Conservation (phyloP, 2,113 vertebrate genomes). For the Sinocyclocheilus anophthalmus region DNA sequence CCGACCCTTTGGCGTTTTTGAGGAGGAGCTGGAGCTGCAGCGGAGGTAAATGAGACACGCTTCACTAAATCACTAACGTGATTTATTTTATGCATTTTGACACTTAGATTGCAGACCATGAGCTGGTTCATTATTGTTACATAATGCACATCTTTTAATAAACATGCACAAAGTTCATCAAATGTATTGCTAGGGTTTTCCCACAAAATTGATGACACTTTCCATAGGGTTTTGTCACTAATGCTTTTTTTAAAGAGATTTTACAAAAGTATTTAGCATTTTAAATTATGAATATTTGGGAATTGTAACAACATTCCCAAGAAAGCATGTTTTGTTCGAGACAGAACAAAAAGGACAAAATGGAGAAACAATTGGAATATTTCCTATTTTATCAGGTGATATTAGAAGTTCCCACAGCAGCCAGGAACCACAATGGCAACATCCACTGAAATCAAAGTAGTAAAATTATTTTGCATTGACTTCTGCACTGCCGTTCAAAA, state of each 20-base stretch:
- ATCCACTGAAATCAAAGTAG: no score
- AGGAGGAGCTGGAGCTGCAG: conserved; percentile 86
- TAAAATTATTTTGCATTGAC: no score
- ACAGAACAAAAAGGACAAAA: neutral
- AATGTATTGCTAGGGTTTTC: neutral
- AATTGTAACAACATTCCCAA: neutral
- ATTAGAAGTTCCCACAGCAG: neutral
- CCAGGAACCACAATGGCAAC: neutral
- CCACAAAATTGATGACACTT: no score
- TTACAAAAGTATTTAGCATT: neutral
- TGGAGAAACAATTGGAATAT: neutral
- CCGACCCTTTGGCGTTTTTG: conserved; percentile 85
- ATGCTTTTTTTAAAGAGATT: neutral
- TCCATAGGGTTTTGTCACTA: no score
- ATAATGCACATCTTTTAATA: neutral
- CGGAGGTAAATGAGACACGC: conserved; percentile 74
- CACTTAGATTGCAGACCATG: neutral
- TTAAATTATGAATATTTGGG: neutral
- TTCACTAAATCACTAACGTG: neutral
- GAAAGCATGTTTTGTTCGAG: neutral
- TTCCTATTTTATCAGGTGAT: neutral
- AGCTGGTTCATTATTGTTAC: neutral
- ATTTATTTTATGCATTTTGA: neutral
- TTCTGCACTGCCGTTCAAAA: no score
- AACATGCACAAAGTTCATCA: neutral